A percentile compares a stretch with the other conserved stretches of the same genome.
Conservation (phyloP, 2,888 invertebrate genomes). For the Dicyrtomina minuta region DNA sequence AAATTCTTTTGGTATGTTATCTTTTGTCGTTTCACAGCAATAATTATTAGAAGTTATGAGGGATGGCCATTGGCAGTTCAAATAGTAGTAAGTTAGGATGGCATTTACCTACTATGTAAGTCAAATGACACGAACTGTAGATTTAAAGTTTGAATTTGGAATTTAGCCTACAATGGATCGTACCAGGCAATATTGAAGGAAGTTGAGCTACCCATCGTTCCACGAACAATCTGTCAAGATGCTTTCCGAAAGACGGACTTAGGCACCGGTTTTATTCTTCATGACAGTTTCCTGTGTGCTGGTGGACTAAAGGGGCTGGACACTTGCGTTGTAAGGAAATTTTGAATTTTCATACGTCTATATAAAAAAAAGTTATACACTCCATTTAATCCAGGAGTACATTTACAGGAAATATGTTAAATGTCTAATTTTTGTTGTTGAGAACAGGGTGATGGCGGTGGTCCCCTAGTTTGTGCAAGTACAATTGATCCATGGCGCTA, state of each 20-base stretch:
- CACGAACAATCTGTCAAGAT: slow-evolving; percentile 38
- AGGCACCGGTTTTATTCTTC: slow-evolving; percentile 45
- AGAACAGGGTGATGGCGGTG: slow-evolving; percentile 46
- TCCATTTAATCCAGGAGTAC: too few relatives aligned
- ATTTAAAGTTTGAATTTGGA: too few relatives aligned
- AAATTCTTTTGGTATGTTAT: slow-evolving; percentile 66
- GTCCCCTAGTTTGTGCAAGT: slow-evolving; percentile 51
- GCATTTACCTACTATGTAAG: too few relatives aligned
- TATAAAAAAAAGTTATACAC: too few relatives aligned
- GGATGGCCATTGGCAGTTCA: too few relatives aligned
- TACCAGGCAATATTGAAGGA: slow-evolving; percentile 52
- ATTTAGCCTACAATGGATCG: slow-evolving; percentile 43
- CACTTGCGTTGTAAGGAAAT: slow-evolving; percentile 45
- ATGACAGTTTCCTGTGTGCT: slow-evolving; percentile 50
- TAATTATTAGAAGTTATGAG: too few relatives aligned
- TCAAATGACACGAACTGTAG: too few relatives aligned
- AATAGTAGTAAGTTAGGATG: too few relatives aligned
- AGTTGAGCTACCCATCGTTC: slow-evolving; percentile 48
- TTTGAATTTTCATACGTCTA: too few relatives aligned
- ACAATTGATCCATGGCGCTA: slow-evolving; percentile 50
- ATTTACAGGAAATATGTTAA: too few relatives aligned
- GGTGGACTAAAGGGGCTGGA: slow-evolving; percentile 50
- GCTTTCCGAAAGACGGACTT: slow-evolving; percentile 48
- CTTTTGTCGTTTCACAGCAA: too few relatives aligned
- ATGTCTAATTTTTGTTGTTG: too few relatives aligned